Evolutionary conservation across 2,113 vertebrate genomes (phyloP).

Genomic region (Ivindomyrus marchei): DNA sequence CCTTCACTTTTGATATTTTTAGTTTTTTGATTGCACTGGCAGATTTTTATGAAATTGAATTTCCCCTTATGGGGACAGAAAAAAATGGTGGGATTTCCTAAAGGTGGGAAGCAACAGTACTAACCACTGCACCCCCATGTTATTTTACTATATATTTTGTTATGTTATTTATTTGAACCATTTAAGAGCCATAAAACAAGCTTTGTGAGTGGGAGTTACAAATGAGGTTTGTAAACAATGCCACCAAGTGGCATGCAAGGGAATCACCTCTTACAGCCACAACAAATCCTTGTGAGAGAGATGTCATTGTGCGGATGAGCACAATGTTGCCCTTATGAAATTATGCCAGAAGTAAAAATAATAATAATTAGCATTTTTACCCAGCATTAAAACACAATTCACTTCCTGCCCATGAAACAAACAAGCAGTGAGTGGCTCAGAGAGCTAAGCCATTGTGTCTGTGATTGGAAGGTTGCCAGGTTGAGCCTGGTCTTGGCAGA

Average conservation of each 20-base stretch:
- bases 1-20: not conserved
- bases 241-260: conserved; percentile 26
- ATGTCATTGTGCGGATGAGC: not conserved
- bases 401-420: not conserved
- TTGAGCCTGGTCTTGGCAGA: too few relatives aligned
- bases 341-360: not conserved
- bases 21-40: not conserved
- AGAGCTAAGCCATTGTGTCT: not conserved
- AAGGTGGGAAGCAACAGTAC: not conserved
- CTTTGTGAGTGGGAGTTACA: not conserved
- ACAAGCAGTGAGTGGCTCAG: not conserved
- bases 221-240: conserved; percentile 21
- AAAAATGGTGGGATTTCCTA: not conserved
- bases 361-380: not conserved
- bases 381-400: not conserved
- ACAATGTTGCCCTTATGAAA: not conserved
- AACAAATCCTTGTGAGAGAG: not conserved
- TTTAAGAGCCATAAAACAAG: not conserved
- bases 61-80: not conserved
- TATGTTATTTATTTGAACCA: not conserved
- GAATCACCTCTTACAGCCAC: not conserved
- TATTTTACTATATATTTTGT: not conserved
- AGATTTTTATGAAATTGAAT: not conserved
- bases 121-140: not conserved
- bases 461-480: not conserved